Evolutionary conservation across 2,113 vertebrate species (phyloP), one percentile per base, ranked within the genome.

Genomic region (Callionymus lyra): DNA sequence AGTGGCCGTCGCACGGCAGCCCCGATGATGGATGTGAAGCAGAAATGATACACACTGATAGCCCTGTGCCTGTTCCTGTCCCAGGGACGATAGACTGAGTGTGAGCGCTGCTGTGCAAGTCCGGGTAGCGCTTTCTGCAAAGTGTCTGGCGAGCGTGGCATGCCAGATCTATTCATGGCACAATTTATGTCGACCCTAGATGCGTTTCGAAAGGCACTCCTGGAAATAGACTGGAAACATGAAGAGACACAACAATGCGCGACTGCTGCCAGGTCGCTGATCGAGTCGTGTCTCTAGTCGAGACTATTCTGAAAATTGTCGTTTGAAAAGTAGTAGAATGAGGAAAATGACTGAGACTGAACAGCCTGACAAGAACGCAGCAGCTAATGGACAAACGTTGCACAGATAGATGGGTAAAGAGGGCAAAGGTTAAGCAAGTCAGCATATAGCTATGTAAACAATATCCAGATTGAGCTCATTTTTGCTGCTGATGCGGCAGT

Each of bases 41-140:
- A 53, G 63, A 64, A 70, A 63, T 65, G 70, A 75, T 71, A 34
- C 70, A 52, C 68, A 9, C 68, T 72, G 72, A 75, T 71, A 71
- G 79, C 63, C 1, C 41, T 9, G 53, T 40, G 66, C 64, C 73
- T 60, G 61, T 59, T 68, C 49, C 47, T 12, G 44, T 68, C 58
- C 58, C 35, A n/a, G 6, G 63, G 48, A 58, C 69, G 68, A 77
- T 59, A 56, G 62, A 81, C 57, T 34, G 71, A 71, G 68, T 57
- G 60, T 2, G 19, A 58, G 69, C 14, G 58, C 41, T 14, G 31
- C 15, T 6, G 38, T 2, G 10, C 19, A 17, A 38, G 44, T 31
- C 27, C 1, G 44, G 34, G 31, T 38, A 32, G 6, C 21, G 14
- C 31, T 53, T 54, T 55, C 50, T 50, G 50, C 47, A 38, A 46